Evolutionary conservation across 2,797 vertebrate genomes (phyloP), one percentile per base, ranked within the genome.

Genomic region (Cottoperca gobio): DNA sequence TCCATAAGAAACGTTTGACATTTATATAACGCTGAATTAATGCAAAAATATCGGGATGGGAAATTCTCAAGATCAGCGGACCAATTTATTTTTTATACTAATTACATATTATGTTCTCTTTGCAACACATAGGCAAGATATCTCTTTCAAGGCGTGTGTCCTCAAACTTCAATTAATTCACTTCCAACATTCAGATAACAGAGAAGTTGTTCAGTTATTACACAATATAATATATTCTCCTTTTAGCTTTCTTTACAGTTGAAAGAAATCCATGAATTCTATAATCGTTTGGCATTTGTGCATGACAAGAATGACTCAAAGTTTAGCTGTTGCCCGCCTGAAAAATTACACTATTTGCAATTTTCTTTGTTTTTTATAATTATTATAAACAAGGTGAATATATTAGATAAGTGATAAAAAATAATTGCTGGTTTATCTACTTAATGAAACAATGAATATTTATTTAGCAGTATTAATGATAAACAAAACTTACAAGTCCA

Each of bases 21-120:
- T 87, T 82, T 76, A 83, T 86, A 85, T 77, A 70, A 70, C 16
- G 11, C 49, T 67, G 61, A 70, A 68, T n/a, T 76, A 67, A 85
- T 81, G 75, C 71, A 73, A 66, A 70, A 52, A 79, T 49, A 63
- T 48, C 53, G 12, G 35, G 80, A 83, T 53, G 43, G 55, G 37
- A 84, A 83, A 86, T 77, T 67, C 33, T 79, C 12, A 63, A 57
- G 45, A 76, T 64, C 8, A 74, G 64, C 21, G 50, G 45, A 16
- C 12, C 24, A 57, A 73, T 86, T 84, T 73, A 74, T 67, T 78
- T 33, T 42, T 69, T 42, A 37, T 12, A 40, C 50, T 55, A 73
- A 71, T 70, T 16, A 49, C 52, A 74, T 40, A 63, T 67, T 5
- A 26, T 43, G 28, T 64, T 71, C 21, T 50, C 39, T 55, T 13